Evolutionary conservation across 1,140 invertebrate species (phyloP).

Genomic region (Drosophila lini): DNA sequence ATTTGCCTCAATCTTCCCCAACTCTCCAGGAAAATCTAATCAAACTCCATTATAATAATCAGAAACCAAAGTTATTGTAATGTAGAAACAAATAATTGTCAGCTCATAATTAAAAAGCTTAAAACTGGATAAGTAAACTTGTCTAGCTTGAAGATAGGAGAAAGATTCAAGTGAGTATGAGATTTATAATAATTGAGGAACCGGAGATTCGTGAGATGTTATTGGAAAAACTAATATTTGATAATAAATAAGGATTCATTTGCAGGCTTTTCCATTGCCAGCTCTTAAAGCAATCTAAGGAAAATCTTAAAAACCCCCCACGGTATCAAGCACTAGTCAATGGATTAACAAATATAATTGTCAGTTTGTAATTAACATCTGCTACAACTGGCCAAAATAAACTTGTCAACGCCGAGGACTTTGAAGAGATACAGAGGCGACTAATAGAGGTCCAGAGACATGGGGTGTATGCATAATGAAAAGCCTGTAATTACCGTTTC

Average conservation of each 20-base stretch:
- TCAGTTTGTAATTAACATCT: conserved; percentile 26
- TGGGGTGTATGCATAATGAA: conserved; percentile 54
- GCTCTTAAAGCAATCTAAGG: background rate
- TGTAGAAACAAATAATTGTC: conserved; percentile 1
- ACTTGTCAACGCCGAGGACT: conserved; percentile 22
- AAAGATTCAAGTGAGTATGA: background rate
- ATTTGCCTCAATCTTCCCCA: background rate
- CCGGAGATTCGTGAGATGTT: background rate
- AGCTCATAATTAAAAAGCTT: conserved; percentile 3
- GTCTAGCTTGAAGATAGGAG: background rate
- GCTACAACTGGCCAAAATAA: conserved; percentile 27
- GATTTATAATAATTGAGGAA: background rate
- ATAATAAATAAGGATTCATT: conserved; percentile 3
- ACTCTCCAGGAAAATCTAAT: background rate
- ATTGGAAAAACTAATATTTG: conserved; percentile 7
- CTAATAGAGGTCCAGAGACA: conserved; percentile 20
- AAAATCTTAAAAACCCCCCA: background rate
- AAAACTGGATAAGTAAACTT: conserved; percentile 13
- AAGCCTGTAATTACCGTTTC: conserved; percentile 76
- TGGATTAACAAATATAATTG: conserved; percentile 30
- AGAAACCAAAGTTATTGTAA: conserved; percentile 3
- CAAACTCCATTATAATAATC: background rate
- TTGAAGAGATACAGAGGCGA: background rate
- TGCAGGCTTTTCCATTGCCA: background rate
- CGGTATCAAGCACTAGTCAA: conserved; percentile 14